Base-by-base conservation (phyloP, 2,113 vertebrate species). In the Grantiella picta region DNA sequence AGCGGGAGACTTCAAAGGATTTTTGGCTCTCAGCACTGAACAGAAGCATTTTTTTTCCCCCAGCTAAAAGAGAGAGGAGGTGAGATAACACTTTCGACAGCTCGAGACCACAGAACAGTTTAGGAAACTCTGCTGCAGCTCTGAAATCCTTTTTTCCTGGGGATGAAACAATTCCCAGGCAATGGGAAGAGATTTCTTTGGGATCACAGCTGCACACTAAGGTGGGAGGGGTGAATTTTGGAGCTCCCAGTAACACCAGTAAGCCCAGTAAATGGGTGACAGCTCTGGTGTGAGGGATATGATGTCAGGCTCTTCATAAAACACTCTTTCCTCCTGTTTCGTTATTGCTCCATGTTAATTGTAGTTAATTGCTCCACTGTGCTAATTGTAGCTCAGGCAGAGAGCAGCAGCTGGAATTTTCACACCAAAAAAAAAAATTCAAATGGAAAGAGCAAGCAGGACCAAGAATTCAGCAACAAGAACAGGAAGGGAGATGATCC, bases 361-460 rank as follows among this genome's bases (percentile, higher is more conserved):
- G 54, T 4, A 47, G 70, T 24, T 95, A 93, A 95, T 82, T 82
- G 82, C 76, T 85, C 28, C 75, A 38, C 56, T 59, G 4, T 21
- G n/a, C 33, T 88, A 93, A 85, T 77, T 85, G 75, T 12, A 56
- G 77, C 47, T 31, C 90, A 69, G 84, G 77, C 86, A 82, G 53
- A 76, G 73, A 57, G 45, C 44, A 92, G 91, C 86, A 92, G 81
- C 90, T 93, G 71, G 63, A 80, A 45, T 31, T 84, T 90, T 86
- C 77, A 35, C 12, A 77, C 22, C n/a, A 47, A 75, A 90, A 36
- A 78, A 78, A 22, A 57, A 71, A 82, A 40, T 16, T 23, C 59
- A 45, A 42, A 69, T 47, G 36, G 16, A 44, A 44, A 44, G 29
- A 76, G 53, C 35, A 33, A 82, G 47, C 9, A 59, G 64, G 59